Evolutionary conservation across 30 jellyfish, hydroid and myxozoan genomes (phyloP), one percentile per base, ranked within the genome.

Genomic region (Hydractinia echinata): DNA sequence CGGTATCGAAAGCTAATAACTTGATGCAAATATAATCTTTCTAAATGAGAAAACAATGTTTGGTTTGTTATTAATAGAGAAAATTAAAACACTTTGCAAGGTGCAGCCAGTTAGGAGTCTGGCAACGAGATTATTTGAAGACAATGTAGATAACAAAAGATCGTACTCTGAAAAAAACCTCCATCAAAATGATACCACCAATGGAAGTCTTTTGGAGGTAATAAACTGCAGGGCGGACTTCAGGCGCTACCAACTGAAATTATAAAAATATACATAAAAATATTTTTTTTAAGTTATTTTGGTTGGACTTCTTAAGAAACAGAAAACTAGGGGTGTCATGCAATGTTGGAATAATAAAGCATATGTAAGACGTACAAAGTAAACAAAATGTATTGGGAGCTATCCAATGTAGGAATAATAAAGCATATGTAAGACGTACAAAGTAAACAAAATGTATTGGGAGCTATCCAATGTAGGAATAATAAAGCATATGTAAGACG

Each of bases 151-250:
- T 0, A 30, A 58, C 69, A 58, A 58, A 58, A 11, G 1, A 7
- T 8, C 81, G 13, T 81, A 92, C 98, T 89, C 72, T 84, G 84
- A 82, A 86, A 3, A 86, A 83, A 8, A 92, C 84, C 53, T 92
- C 98, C 54, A 92, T 60, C 68, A 92, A 84, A 54, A 87, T 20
- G 56, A 92, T 83, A 55, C 98, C 98, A 6, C 96, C 98, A 44
- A 79, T 68, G 69, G 86, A 55, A 16, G 95, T 92, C 58, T 92
- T 92, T 84, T 92, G 98, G 62, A 92, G 69, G 76, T 87, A 83
- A 52, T 81, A 85, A 5, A 81, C 88, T 16, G 73, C 10, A 10
- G 96, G 97, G 67, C 95, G 86, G 10, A 53, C 66, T 55, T 83
- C 95, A 21, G 82, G 79, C 39, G 54, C 21, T 5, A 51, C 60